Evolutionary conservation across 2,113 vertebrate species (phyloP).

Genomic region (Microtus ochrogaster): DNA sequence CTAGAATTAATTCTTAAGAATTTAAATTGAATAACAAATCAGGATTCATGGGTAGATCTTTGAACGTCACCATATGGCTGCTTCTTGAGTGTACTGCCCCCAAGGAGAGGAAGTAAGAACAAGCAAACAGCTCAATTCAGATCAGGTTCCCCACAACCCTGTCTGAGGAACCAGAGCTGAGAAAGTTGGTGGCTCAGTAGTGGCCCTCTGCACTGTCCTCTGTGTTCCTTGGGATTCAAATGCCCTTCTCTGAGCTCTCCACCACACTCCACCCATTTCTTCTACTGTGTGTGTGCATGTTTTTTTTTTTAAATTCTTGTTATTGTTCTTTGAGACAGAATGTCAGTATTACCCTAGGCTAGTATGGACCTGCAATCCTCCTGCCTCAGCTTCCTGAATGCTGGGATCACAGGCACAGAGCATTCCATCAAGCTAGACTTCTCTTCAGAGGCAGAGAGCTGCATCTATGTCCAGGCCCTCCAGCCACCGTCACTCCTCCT

Average conservation of each 20-base stretch:
- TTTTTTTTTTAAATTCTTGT: neutral
- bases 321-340: neutral
- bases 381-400: neutral
- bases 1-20: conserved; percentile 56
- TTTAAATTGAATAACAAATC: conserved; percentile 67
- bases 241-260: neutral
- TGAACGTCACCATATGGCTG: conserved; percentile 55
- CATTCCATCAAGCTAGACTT: neutral
- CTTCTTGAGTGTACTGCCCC: conserved; percentile 35
- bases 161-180: neutral
- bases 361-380: neutral
- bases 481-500: neutral
- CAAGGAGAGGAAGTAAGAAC: conserved; percentile 6
- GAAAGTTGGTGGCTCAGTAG: neutral
- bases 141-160: conserved; percentile 2
- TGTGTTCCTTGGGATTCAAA: neutral
- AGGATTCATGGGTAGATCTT: conserved; percentile 57
- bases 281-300: neutral
- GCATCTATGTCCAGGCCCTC: neutral
- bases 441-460: neutral
- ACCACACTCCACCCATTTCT: neutral
- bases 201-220: neutral
- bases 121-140: conserved; percentile 34
- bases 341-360: neutral
- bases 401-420: neutral